A percentile compares a stretch with the other conserved stretches of the same genome.
phyloP scores from a whole-genome alignment of 2,113 vertebrate species.

The Mola mola region DNA sequence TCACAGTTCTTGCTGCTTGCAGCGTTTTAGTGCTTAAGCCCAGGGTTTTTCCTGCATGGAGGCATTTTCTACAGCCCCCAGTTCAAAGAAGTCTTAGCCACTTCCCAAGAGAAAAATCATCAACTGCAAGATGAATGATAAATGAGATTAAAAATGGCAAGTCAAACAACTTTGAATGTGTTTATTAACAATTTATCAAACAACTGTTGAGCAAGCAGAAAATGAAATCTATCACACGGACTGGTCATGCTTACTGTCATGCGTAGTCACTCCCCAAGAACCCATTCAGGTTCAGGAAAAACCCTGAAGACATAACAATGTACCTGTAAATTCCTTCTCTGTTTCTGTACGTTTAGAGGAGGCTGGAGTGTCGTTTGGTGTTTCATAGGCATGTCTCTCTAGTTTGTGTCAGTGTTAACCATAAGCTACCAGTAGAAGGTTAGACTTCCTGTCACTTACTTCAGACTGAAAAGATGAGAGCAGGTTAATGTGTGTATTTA shows the following conservation, averaged over 20 bases:
- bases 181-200: too few species aligned
- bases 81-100: background rate
- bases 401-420: conserved; percentile 67
- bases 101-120: background rate
- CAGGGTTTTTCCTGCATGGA: background rate
- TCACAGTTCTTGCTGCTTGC: conserved; percentile 62
- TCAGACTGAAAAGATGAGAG: conserved; percentile 56
- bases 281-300: background rate
- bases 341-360: conserved; percentile 56
- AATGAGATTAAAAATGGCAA: too few species aligned
- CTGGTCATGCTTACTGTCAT: too few species aligned
- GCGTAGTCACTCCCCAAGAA: too few species aligned
- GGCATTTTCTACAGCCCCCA: background rate
- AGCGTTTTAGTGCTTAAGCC: conserved; percentile 60
- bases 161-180: too few species aligned
- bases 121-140: too few species aligned
- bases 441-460: conserved; percentile 56
- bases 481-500: conserved; percentile 59
- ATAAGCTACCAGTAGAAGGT: conserved; percentile 67
- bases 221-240: too few species aligned
- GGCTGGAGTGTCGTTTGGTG: conserved; percentile 68
- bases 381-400: conserved; percentile 77
- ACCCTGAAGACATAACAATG: conserved; percentile 45
- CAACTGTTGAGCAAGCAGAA: too few species aligned
- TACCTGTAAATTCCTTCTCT: conserved; percentile 67